Conservation (phyloP, 2,888 invertebrate species). For the Endomychus coccineus region DNA sequence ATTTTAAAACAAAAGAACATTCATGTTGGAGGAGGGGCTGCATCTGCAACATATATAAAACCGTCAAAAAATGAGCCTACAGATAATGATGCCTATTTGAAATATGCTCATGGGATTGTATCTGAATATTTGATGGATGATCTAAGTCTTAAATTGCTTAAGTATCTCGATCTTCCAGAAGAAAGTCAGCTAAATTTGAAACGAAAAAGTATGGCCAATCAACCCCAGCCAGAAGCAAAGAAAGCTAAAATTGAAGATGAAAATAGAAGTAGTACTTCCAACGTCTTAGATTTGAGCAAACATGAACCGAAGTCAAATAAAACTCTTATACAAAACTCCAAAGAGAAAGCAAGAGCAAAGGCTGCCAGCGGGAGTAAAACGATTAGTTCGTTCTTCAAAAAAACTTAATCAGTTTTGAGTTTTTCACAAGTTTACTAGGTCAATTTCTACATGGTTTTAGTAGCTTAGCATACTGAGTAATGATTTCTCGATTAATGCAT, state of each 20-base stretch:
- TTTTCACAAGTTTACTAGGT: too few relatives aligned
- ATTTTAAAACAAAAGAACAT: conserved; percentile 61
- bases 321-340: conserved; percentile 53
- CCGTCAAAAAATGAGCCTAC: conserved; percentile 45
- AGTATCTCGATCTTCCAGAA: conserved; percentile 58
- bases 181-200: conserved; percentile 54
- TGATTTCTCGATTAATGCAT: too few relatives aligned
- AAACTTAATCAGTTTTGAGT: conserved; percentile 41
- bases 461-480: too few relatives aligned
- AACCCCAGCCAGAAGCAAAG: conserved; percentile 38
- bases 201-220: conserved; percentile 38
- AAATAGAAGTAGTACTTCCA: conserved; percentile 40
- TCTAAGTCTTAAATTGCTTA: conserved; percentile 55
- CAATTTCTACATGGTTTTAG: too few relatives aligned
- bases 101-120: conserved; percentile 71
- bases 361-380: conserved; percentile 73
- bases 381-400: conserved; percentile 72
- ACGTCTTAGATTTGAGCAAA: conserved; percentile 41
- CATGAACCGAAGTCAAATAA: conserved; percentile 41
- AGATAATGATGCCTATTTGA: conserved; percentile 54
- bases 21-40: conserved; percentile 65
- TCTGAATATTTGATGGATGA: conserved; percentile 71
- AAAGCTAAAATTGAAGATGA: conserved; percentile 41
- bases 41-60: conserved; percentile 70
- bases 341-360: conserved; percentile 68